phyloP scores from a whole-genome alignment of 2,888 invertebrate species.

The Netelia fuscicornis region DNA sequence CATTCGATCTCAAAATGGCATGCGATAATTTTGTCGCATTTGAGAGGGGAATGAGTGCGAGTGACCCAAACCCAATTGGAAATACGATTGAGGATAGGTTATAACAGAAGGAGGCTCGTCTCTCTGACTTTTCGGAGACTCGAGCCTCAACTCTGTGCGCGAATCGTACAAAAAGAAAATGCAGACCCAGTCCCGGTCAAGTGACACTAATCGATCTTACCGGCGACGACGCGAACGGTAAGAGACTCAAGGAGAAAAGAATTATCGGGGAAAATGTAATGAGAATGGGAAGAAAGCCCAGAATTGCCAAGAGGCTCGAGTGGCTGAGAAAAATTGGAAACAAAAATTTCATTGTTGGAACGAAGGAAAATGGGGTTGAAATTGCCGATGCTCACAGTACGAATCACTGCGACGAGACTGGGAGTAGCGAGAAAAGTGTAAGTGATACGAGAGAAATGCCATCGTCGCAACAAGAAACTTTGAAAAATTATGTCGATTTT shows the following conservation, averaged over 20 bases:
- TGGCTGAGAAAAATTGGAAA: conserved; percentile 68
- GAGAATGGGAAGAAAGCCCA: neutral
- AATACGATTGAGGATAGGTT: conserved; percentile 37
- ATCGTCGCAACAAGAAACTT: neutral
- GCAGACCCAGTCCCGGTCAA: conserved; percentile 71
- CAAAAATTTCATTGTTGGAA: neutral
- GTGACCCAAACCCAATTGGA: neutral
- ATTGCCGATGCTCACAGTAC: conserved; percentile 74
- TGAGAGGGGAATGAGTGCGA: conserved; percentile 69
- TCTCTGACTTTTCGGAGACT: conserved; percentile 37
- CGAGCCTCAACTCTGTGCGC: conserved; percentile 13
- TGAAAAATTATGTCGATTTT: conserved; percentile 52
- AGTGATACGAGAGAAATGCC: conserved; percentile 24
- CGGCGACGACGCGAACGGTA: conserved; percentile 18
- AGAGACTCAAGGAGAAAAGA: conserved; percentile 60
- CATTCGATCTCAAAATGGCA: conserved; percentile 75
- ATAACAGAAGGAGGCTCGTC: conserved; percentile 62
- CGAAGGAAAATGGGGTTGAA: conserved; percentile 63
- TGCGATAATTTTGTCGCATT: conserved; percentile 75
- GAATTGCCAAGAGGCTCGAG: conserved; percentile 60
- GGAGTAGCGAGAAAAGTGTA: conserved; percentile 25
- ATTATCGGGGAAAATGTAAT: neutral
- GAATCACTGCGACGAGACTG: conserved; percentile 61
- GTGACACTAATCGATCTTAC: conserved; percentile 77
- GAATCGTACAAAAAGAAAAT: conserved; percentile 42